Base-by-base conservation (phyloP, 2,797 vertebrate genomes). In the Diglossa cyanea region DNA sequence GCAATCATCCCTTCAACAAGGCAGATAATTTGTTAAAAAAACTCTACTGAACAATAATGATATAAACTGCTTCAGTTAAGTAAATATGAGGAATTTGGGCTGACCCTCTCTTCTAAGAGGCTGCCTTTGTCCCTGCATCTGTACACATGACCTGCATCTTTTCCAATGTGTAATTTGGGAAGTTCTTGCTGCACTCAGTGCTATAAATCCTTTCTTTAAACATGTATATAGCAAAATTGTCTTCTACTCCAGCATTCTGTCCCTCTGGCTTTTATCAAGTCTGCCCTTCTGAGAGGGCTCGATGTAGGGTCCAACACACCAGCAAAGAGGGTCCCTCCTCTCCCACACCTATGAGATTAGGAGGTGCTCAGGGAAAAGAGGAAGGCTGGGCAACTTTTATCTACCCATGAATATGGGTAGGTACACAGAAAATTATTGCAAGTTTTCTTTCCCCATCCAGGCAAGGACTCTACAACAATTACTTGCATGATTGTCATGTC, bases 401-500 rank as follows among this genome's bases (percentile, higher is more conserved):
- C 40, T 48, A 8, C 3, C 17, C 2, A 8, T 21, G 4, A 33
- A 6, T 40, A 28, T 3, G 5, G 11, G 37, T 44, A 45, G 24
- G 11, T 17, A 12, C 15, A 16, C 24, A 82, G 48, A 48, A 44
- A 70, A 51, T 12, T 2, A 71, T 18, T 42, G 5, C 21, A 24
- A 26, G 6, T 28, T 50, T 63, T 60, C 12, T 62, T 58, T 57
- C 48, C 13, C 2, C 13, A 26, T 65, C 47, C 28, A 4, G 35
- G n/a, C 7, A 53, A 63, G 25, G 39, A 23, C 17, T 31, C 60
- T 13, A 25, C 8, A 62, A 21, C 17, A 51, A 55, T 39, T 60
- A 70, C 17, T 73, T 6, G 0, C 0, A 5, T 7, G 13, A 85
- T 33, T 18, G 0, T 55, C 35, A 11, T 4, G 6, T 42, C 61